These are phyloP conservation scores for Acyrthosiphon pisum DNA, from an alignment of 1,140 invertebrate genomes.

Conservation along the genomic window DNA sequence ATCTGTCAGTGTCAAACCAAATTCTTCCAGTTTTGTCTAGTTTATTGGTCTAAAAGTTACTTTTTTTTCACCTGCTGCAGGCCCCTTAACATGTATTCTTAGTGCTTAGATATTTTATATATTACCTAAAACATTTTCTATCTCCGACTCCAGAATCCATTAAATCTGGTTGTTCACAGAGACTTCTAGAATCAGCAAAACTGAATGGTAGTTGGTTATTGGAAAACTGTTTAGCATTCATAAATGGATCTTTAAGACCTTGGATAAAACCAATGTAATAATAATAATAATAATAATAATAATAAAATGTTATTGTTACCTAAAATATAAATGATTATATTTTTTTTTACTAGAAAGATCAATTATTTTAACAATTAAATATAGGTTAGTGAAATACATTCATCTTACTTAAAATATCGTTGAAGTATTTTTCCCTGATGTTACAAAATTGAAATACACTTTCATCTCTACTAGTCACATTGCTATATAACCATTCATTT, in stretches of 20 bases:
- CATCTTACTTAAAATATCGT: constrained; percentile 38
- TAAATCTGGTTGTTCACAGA: not conserved
- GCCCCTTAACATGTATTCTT: not conserved
- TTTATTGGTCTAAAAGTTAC: no score
- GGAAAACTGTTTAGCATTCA: constrained; percentile 53
- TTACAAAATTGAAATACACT: constrained; percentile 65
- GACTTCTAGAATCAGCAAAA: constrained; percentile 55
- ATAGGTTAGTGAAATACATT: not conserved
- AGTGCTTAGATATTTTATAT: not conserved
- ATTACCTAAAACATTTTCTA: constrained; percentile 53
- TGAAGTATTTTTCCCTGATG: not conserved
- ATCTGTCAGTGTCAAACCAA: no score
- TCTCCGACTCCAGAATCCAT: not conserved
- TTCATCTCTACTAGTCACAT: constrained; percentile 66
- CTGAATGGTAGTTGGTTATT: constrained; percentile 58
- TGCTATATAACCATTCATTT: constrained; percentile 68
- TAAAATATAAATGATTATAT: not conserved
- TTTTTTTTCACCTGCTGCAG: no score
- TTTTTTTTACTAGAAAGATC: not conserved
- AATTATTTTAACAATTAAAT: not conserved
- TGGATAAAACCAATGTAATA: constrained; percentile 25
- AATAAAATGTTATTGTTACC: not conserved
- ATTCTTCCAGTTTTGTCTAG: no score
- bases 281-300: not conserved
- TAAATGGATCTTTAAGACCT: constrained; percentile 59